Percentiles rank a stretch among this genome's conserved stretches.
Evolutionary conservation across 2,113 vertebrate genomes (phyloP).

Genomic region (Uria aalge): DNA sequence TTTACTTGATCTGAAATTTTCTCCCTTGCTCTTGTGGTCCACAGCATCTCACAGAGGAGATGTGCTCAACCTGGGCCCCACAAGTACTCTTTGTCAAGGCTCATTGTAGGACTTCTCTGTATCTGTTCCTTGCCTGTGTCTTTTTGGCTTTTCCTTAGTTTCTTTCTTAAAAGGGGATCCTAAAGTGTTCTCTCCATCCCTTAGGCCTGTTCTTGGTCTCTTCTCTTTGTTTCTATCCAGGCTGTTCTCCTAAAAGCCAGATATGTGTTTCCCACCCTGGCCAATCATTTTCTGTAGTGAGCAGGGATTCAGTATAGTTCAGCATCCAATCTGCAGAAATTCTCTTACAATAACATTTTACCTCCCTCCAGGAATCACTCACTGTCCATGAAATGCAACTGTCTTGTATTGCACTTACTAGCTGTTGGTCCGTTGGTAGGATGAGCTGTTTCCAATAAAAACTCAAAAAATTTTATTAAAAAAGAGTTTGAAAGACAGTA

Average conservation of each 20-base stretch:
- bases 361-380: neutral
- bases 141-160: neutral
- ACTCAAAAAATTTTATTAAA: neutral
- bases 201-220: neutral
- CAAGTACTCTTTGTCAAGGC: neutral
- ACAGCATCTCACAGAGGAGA: neutral
- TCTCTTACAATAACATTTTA: neutral
- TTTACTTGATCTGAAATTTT: neutral
- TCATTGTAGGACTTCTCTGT: neutral
- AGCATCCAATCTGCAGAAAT: neutral
- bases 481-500: neutral
- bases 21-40: neutral
- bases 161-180: neutral
- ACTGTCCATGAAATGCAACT: neutral
- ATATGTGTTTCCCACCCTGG: neutral
- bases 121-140: neutral
- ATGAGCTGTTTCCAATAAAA: neutral
- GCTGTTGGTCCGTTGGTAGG: neutral
- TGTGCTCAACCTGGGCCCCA: neutral
- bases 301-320: neutral
- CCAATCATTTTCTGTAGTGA: neutral
- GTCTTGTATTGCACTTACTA: neutral
- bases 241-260: neutral
- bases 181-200: neutral
- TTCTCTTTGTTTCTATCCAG: neutral